Conservation (phyloP, 2,888 invertebrate genomes). For the Eupeodes luniger region DNA sequence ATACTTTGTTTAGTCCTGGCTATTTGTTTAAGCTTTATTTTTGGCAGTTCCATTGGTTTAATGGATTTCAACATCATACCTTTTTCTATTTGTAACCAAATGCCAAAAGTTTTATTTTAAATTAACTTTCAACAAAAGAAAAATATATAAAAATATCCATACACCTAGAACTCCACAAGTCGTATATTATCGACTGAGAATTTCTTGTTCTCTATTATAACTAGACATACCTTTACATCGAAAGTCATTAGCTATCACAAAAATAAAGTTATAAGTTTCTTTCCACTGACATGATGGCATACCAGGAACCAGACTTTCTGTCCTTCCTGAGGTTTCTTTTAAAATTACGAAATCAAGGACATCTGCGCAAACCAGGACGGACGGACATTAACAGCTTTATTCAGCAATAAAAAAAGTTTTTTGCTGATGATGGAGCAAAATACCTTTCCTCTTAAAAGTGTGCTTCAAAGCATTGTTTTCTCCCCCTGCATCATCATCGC, state of each 20-base stretch:
- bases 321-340: slow-evolving; percentile 3
- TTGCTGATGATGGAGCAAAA: slow-evolving; percentile 50
- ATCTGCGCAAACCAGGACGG: slow-evolving; percentile 29
- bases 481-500: too few species aligned
- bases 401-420: slow-evolving; percentile 35
- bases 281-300: background rate
- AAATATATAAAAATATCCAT: background rate
- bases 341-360: slow-evolving; percentile 42
- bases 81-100: background rate
- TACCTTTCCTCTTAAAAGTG: slow-evolving; percentile 16
- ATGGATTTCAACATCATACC: too few species aligned
- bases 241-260: slow-evolving; percentile 31
- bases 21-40: too few species aligned
- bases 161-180: background rate
- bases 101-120: background rate
- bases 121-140: background rate
- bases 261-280: slow-evolving; percentile 37
- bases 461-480: slow-evolving; percentile 42
- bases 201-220: background rate
- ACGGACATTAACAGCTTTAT: slow-evolving; percentile 48
- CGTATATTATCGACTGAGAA: slow-evolving; percentile 9
- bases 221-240: background rate
- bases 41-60: too few species aligned
- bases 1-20: too few species aligned
- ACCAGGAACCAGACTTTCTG: slow-evolving; percentile 13